phyloP scores from a whole-genome alignment of 1,140 invertebrate genomes.

The Asbolus verrucosus region DNA sequence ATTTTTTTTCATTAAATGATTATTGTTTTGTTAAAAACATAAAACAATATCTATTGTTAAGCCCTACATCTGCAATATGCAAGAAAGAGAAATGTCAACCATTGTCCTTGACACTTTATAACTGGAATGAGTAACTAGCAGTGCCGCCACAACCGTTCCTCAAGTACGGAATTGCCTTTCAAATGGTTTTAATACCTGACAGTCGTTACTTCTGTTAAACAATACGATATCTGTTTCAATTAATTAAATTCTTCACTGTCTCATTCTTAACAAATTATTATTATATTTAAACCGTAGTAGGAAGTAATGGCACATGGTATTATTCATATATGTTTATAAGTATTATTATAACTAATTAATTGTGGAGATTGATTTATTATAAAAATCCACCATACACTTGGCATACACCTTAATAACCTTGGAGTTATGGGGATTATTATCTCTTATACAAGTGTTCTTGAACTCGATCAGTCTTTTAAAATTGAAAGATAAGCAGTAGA shows the following conservation, averaged over 20 bases:
- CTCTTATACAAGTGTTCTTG: constrained; percentile 10
- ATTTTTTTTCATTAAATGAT: constrained; percentile 6
- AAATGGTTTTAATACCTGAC: constrained; percentile 35
- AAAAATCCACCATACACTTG: constrained; percentile 18
- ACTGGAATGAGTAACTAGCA: constrained; percentile 45
- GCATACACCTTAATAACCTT: constrained; percentile 24
- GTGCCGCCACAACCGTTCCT: constrained; percentile 42
- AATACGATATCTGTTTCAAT: constrained; percentile 42
- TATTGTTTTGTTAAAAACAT: neutral
- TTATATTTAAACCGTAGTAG: neutral
- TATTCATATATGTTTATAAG: constrained; percentile 22
- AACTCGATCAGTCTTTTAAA: constrained; percentile 7
- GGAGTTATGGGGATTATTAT: too few species aligned
- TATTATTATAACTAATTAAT: constrained; percentile 25
- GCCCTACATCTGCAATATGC: constrained; percentile 27
- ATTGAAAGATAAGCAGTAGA: too few species aligned
- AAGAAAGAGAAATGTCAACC: constrained; percentile 45
- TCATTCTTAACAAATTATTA: neutral
- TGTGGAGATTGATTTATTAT: neutral
- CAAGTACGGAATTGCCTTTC: constrained; percentile 44
- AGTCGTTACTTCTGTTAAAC: constrained; percentile 40
- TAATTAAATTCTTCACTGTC: constrained; percentile 26
- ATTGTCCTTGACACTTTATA: constrained; percentile 51
- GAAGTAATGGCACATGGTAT: constrained; percentile 23
- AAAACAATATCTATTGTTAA: constrained; percentile 37